Percentiles rank a stretch among this genome's conserved stretches.
phyloP scores from a whole-genome alignment of 2,113 vertebrate species.

The Fukomys damarensis region DNA sequence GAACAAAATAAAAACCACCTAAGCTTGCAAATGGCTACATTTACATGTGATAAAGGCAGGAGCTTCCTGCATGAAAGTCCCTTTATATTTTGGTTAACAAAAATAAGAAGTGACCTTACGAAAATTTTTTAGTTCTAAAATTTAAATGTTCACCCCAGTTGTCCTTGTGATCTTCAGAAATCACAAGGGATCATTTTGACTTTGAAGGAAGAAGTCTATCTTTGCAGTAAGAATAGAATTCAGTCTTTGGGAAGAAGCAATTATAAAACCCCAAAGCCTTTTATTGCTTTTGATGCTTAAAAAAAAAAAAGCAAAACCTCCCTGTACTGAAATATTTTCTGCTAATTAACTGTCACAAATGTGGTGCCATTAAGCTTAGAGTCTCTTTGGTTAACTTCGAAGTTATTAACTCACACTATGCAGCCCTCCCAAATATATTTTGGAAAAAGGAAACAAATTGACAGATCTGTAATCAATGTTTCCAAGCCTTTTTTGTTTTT shows the following conservation, averaged over 20 bases:
- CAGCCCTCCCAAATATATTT: constrained; percentile 58
- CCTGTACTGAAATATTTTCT: constrained; percentile 70
- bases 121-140: constrained; percentile 1
- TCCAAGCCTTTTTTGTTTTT: constrained; percentile 52
- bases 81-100: constrained; percentile 16
- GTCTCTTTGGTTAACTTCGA: constrained; percentile 75
- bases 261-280: constrained; percentile 65
- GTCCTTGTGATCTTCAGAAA: constrained; percentile 26
- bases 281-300: constrained; percentile 69
- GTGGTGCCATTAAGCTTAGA: constrained; percentile 56
- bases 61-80: background rate
- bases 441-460: constrained; percentile 40
- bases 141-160: background rate
- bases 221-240: constrained; percentile 61
- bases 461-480: constrained; percentile 57
- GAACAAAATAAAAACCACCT: background rate
- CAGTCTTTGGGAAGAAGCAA: constrained; percentile 69
- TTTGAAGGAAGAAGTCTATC: constrained; percentile 52
- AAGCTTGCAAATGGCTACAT: background rate
- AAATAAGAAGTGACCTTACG: background rate
- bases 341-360: constrained; percentile 78
- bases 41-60: background rate
- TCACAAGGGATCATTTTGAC: constrained; percentile 50
- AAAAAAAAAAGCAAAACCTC: constrained; percentile 35
- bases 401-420: constrained; percentile 66